Evolutionary conservation across 2,888 invertebrate genomes (phyloP), one percentile per base, ranked within the genome.

Genomic region (Pollenia griseotomentosa): DNA sequence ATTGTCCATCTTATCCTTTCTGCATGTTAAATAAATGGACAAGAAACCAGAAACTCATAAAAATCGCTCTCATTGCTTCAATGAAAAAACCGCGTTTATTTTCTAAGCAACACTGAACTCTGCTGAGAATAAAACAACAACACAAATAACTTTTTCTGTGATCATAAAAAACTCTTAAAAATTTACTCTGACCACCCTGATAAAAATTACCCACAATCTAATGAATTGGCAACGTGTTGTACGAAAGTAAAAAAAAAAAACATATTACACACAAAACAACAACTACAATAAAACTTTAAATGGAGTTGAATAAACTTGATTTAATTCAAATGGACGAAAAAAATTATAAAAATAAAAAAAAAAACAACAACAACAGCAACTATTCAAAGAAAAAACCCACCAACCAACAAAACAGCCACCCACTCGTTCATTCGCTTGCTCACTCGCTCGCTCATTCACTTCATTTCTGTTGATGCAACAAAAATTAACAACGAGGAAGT

Each of bases 291-390:
- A 55, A 83, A 59, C 40, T 78, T 66, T 84, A 78, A 73, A 65
- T 61, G 44, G 74, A 87, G 87, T 84, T 84, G 87, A 87, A 87
- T 87, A 84, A 87, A 87, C 87, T 84, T 84, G 84, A 87, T 84
- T 84, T 57, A 51, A 70, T 66, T 71, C 61, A 78, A 84, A 81
- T 87, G 86, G 48, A 81, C 53, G 73, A 70, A 65, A 66, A 66
- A 59, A 48, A 23, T 6, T 68, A 14, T 12, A 44, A 42, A 48
- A 19, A 44, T 51, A 44, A 23, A 46, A 53, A n/a, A 75, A 65
- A 83, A 65, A 40, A n/a, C n/a, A 16, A 66, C 78, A 74, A 46
- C 70, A 79, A 65, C 57, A 79, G 16, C 65, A 66, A 66, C 59
- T 66, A 65, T 55, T 70, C 70, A 48, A 51, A 19, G 53, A 40